These are phyloP conservation scores for Nycticorax nycticorax DNA, from an alignment of 2,113 vertebrate species.

Conservation along the genomic window DNA sequence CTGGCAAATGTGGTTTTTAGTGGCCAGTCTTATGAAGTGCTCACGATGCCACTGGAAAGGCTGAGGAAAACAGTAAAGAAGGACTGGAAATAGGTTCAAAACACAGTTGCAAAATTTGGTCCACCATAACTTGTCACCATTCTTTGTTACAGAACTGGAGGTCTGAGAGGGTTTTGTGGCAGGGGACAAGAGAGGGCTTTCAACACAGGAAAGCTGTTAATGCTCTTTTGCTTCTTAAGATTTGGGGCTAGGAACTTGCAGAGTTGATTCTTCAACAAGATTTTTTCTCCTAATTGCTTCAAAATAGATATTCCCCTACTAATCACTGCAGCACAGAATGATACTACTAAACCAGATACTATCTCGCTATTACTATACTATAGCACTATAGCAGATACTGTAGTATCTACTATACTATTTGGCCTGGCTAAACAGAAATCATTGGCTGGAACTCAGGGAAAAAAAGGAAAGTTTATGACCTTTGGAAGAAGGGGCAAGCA, in stretches of 20 bases:
- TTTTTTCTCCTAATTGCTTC: neutral
- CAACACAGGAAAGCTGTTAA: neutral
- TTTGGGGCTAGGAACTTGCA: neutral
- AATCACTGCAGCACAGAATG: neutral
- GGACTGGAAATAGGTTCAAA: neutral
- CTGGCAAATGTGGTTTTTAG: neutral
- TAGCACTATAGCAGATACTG: too few species aligned
- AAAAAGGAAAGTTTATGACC: too few species aligned
- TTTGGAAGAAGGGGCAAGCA: too few species aligned
- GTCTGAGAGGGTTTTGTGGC: neutral
- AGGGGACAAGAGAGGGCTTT: neutral
- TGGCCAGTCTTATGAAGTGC: neutral
- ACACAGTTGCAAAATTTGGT: neutral
- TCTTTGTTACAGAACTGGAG: neutral
- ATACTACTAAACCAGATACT: neutral
- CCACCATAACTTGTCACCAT: neutral
- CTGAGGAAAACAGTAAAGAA: neutral
- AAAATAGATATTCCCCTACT: neutral
- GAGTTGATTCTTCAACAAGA: neutral
- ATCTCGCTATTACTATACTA: neutral
- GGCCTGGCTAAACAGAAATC: too few species aligned
- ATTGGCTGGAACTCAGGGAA: too few species aligned
- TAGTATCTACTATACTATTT: too few species aligned
- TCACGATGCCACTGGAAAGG: neutral
- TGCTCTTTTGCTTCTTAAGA: neutral